Evolutionary conservation across 1,140 invertebrate genomes (phyloP).

Genomic region (Harpegnathos saltator): DNA sequence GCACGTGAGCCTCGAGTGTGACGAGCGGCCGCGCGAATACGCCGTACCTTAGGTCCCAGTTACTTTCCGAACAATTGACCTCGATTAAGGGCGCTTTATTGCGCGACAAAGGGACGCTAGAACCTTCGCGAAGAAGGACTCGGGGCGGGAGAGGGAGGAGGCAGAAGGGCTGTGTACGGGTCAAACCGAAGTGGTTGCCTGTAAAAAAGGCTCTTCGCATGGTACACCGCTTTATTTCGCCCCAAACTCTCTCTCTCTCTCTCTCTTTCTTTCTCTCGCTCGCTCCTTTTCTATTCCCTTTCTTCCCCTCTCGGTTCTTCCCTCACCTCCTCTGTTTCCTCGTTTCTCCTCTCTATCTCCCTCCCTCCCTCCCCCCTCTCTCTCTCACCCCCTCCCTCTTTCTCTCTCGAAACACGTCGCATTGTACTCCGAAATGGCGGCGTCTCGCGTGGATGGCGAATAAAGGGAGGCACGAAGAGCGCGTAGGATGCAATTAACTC

Average conservation of each 20-base stretch:
- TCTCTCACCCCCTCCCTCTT: neutral
- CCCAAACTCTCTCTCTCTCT: constrained; percentile 37
- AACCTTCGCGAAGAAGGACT: constrained; percentile 54
- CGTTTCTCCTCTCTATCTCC: neutral
- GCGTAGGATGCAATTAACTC: constrained; percentile 63
- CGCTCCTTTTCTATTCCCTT: neutral
- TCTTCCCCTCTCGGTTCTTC: neutral
- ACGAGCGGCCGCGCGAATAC: constrained; percentile 21
- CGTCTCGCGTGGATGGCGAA: constrained; percentile 45
- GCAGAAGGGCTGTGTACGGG: constrained; percentile 57
- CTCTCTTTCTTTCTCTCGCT: constrained; percentile 31
- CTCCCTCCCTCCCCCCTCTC: neutral
- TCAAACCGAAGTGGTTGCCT: constrained; percentile 65
- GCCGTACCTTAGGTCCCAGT: constrained; percentile 40
- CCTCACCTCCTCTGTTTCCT: neutral
- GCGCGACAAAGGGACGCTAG: constrained; percentile 66
- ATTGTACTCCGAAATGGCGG: constrained; percentile 62
- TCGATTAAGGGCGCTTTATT: constrained; percentile 71
- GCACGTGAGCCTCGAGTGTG: neutral
- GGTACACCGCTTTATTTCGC: constrained; percentile 70
- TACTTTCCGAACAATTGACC: constrained; percentile 79
- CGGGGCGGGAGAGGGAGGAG: constrained; percentile 48
- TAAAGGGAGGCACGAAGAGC: constrained; percentile 34
- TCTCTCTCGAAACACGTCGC: constrained; percentile 47
- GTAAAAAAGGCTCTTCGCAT: constrained; percentile 68